Percentiles rank a stretch among this genome's conserved stretches.
phyloP scores from a whole-genome alignment of 2,113 vertebrate species.

The Leucopsar rothschildi region DNA sequence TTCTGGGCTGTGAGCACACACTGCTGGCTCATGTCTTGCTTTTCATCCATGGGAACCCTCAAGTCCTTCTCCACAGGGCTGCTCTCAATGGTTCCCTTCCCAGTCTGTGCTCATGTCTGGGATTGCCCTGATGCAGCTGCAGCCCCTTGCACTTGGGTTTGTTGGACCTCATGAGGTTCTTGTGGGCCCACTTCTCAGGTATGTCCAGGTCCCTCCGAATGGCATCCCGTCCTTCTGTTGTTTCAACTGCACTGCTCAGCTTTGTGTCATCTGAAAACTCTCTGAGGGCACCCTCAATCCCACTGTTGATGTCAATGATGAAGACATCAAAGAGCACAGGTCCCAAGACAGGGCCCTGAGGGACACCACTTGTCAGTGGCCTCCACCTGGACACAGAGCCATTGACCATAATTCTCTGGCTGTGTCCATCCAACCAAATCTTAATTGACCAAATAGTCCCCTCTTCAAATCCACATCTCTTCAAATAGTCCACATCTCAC shows the following conservation, averaged over 20 bases:
- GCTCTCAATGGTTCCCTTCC: neutral
- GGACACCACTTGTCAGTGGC: neutral
- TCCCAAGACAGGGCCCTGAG: neutral
- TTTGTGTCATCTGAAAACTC: neutral
- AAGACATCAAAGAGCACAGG: neutral
- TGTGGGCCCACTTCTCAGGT: neutral
- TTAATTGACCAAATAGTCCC: neutral
- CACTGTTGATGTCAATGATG: neutral
- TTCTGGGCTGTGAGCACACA: neutral
- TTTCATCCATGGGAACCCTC: neutral
- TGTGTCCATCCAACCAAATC: neutral
- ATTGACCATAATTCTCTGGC: neutral
- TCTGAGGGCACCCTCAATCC: neutral
- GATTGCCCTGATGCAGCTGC: neutral
- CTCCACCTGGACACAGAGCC: neutral
- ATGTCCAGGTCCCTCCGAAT: neutral
- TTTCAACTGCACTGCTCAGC: neutral
- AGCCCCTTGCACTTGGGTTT: neutral
- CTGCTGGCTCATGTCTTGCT: neutral
- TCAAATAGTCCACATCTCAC: too few relatives aligned
- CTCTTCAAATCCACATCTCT: neutral
- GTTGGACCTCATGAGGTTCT: neutral
- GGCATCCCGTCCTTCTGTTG: neutral
- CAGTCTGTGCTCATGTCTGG: neutral
- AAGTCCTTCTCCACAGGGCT: neutral